phyloP scores from a whole-genome alignment of 2,113 vertebrate species.

The Brienomyrus longianalis region DNA sequence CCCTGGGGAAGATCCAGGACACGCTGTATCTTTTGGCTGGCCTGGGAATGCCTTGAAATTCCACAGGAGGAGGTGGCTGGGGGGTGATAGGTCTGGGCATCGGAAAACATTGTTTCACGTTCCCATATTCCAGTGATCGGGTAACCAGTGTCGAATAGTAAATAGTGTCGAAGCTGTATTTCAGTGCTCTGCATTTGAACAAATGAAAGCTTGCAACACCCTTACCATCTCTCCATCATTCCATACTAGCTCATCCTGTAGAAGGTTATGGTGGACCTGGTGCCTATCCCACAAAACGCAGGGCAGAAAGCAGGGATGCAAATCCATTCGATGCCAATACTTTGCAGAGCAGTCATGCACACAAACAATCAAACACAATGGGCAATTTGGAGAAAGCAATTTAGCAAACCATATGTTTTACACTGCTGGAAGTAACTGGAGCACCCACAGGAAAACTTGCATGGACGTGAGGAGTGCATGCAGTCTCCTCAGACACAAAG shows the following conservation, averaged over 20 bases:
- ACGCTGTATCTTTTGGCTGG: not conserved
- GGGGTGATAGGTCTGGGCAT: not conserved
- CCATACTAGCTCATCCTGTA: not conserved
- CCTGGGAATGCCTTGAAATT: not conserved
- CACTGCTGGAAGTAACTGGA: not conserved
- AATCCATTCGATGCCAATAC: not conserved
- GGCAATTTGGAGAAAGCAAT: not conserved
- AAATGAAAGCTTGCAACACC: not conserved
- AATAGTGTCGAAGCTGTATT: not conserved
- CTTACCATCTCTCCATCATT: not conserved
- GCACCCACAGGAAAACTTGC: not conserved
- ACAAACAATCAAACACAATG: not conserved
- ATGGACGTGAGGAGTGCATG: not conserved
- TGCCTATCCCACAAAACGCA: not conserved
- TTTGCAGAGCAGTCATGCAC: not conserved
- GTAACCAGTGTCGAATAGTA: not conserved
- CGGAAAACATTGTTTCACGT: not conserved
- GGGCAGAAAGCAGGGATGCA: not conserved
- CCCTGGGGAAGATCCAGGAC: not conserved
- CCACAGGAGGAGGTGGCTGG: not conserved
- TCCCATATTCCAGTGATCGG: not conserved
- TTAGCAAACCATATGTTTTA: not conserved
- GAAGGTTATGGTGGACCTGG: not conserved
- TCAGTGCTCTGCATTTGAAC: not conserved
- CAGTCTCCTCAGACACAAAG: not conserved